Conservation (phyloP, 2,888 invertebrate genomes). For the Mesorhabditis belari region DNA sequence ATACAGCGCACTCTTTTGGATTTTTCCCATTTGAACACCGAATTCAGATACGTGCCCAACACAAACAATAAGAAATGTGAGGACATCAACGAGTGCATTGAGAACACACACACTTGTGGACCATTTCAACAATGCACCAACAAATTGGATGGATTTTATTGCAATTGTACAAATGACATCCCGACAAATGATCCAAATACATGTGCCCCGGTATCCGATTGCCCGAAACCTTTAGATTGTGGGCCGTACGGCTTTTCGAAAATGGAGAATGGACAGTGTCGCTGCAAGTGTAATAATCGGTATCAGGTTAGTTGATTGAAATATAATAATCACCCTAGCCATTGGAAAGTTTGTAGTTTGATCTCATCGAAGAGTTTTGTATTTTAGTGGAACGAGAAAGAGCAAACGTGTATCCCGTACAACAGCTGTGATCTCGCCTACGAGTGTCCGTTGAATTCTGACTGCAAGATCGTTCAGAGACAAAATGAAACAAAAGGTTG, state of each 20-base stretch:
- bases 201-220: not conserved
- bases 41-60: not conserved
- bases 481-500: not conserved
- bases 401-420: not conserved
- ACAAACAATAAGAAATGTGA: not conserved
- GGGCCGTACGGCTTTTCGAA: not conserved
- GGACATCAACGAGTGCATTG: not conserved
- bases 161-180: not conserved
- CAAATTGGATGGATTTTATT: not conserved
- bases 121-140: not conserved
- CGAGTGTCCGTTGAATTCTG: not conserved
- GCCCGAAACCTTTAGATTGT: not conserved
- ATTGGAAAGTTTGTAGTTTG: too few species aligned
- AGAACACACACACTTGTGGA: not conserved
- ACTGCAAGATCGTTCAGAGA: not conserved
- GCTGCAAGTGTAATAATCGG: not conserved
- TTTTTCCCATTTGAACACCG: too few species aligned
- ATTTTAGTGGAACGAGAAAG: not conserved
- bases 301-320: too few species aligned
- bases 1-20: too few species aligned
- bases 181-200: not conserved
- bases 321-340: too few species aligned
- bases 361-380: too few species aligned
- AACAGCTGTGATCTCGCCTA: not conserved
- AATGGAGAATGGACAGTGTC: not conserved